Percentiles rank a stretch among this genome's conserved stretches.
Conservation (phyloP, 2,888 invertebrate species). For the Trimorus sp. region DNA sequence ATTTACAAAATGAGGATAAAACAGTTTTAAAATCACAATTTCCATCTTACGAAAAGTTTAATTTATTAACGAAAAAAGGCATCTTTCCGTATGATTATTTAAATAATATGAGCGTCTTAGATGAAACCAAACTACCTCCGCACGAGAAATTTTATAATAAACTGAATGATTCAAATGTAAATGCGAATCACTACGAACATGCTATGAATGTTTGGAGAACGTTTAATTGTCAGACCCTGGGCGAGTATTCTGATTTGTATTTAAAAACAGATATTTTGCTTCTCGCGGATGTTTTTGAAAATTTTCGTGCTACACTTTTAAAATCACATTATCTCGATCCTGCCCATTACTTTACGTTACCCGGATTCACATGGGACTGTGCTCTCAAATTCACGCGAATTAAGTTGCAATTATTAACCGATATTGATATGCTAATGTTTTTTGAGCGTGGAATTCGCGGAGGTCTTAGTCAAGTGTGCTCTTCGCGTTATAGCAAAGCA, state of each 20-base stretch:
- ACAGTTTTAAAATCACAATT: slow-evolving; percentile 28
- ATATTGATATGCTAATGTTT: background rate
- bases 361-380: background rate
- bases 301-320: slow-evolving; percentile 1
- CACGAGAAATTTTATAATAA: slow-evolving; percentile 65
- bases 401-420: background rate
- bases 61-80: slow-evolving; percentile 67
- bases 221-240: background rate
- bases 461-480: background rate
- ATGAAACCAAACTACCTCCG: slow-evolving; percentile 35
- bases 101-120: slow-evolving; percentile 59
- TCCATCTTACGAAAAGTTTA: slow-evolving; percentile 19
- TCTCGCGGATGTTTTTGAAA: slow-evolving; percentile 19
- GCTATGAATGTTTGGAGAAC: background rate
- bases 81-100: slow-evolving; percentile 75
- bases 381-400: background rate
- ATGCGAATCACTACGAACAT: background rate
- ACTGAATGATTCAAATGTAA: slow-evolving; percentile 63
- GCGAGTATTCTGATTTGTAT: slow-evolving; percentile 3
- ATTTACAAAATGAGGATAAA: slow-evolving; percentile 38
- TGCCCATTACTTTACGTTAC: background rate
- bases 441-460: background rate
- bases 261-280: slow-evolving; percentile 25
- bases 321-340: background rate
- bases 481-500: background rate